Evolutionary conservation across 2,888 invertebrate genomes (phyloP).

Genomic region (Punctoribates punctum): DNA sequence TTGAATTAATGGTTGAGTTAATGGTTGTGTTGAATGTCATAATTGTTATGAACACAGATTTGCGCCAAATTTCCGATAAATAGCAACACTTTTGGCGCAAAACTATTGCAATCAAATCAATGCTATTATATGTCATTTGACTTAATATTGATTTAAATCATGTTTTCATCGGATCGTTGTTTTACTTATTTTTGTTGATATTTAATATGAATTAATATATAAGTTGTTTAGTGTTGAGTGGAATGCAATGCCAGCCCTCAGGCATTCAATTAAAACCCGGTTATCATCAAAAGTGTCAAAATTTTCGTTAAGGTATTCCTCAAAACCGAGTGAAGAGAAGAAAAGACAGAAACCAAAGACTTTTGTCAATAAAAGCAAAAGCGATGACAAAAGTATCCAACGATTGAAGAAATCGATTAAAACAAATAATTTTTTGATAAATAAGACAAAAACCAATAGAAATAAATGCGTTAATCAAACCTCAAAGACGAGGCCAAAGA

Average conservation of each 20-base stretch:
- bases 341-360: background rate
- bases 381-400: background rate
- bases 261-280: slow-evolving; percentile 1
- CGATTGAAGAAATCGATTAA: background rate
- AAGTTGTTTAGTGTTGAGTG: background rate
- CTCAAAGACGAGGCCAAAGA: background rate
- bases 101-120: background rate
- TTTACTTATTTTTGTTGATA: background rate
- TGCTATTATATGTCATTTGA: background rate
- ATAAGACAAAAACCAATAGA: background rate
- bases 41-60: background rate
- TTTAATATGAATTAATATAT: slow-evolving; percentile 3
- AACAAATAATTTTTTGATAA: background rate
- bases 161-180: background rate
- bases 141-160: background rate
- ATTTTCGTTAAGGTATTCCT: background rate
- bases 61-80: background rate
- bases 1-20: background rate
- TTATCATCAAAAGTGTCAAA: slow-evolving; percentile 11
- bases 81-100: background rate
- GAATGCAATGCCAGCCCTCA: slow-evolving; percentile 1
- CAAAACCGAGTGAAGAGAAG: background rate
- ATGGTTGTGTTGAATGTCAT: background rate
- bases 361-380: background rate
- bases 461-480: background rate